Percentiles rank a stretch among this genome's conserved stretches.
Evolutionary conservation across 2,888 invertebrate species (phyloP).

Genomic region (Mythimna lalbum): DNA sequence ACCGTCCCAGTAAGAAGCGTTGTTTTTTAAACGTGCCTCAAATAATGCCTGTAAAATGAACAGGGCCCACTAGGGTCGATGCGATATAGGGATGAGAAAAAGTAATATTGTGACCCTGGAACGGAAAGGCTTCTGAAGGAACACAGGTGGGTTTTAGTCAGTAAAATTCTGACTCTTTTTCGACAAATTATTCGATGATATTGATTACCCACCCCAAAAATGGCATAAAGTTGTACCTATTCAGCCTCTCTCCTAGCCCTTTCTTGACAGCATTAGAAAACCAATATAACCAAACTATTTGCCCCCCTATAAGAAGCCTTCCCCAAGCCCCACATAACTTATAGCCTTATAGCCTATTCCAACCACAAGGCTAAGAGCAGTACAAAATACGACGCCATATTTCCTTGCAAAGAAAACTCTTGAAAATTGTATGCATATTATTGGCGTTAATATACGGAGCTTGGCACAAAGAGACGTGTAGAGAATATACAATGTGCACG

Average conservation of each 20-base stretch:
- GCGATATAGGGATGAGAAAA: too few species aligned
- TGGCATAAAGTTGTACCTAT: too few species aligned
- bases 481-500: conserved; percentile 41
- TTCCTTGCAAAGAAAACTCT: conserved; percentile 46
- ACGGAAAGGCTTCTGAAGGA: too few species aligned
- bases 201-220: too few species aligned
- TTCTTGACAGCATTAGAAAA: conserved; percentile 16
- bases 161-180: too few species aligned
- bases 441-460: conserved; percentile 59
- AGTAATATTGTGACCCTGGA: too few species aligned
- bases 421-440: conserved; percentile 59
- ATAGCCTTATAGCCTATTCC: conserved; percentile 47
- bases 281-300: conserved; percentile 38
- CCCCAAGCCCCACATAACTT: conserved; percentile 28
- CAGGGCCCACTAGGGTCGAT: too few species aligned
- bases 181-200: too few species aligned
- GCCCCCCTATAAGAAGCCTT: conserved; percentile 27
- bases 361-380: conserved; percentile 49
- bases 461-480: conserved; percentile 42
- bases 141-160: too few species aligned
- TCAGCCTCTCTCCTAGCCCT: background rate
- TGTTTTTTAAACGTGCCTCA: too few species aligned
- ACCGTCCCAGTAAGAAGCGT: too few species aligned
- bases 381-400: conserved; percentile 50
- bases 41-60: too few species aligned